Percentiles rank a stretch among this genome's conserved stretches.
Evolutionary conservation across 2,888 invertebrate genomes (phyloP).

Genomic region (Orthonychiurus folsomi): DNA sequence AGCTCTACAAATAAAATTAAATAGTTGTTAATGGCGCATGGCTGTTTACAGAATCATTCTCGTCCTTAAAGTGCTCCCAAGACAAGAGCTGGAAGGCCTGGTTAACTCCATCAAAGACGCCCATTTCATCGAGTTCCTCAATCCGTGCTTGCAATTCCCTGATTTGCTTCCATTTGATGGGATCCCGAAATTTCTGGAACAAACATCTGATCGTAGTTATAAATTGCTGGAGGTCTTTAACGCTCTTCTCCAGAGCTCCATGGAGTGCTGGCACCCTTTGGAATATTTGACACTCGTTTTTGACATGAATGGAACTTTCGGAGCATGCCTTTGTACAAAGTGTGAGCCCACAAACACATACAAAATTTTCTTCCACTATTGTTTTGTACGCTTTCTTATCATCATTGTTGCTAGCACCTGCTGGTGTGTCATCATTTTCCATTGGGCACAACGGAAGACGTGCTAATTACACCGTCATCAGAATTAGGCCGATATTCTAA

Average conservation of each 20-base stretch:
- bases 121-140: slow-evolving; percentile 20
- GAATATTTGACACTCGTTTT: slow-evolving; percentile 30
- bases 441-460: no score
- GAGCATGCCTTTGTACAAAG: slow-evolving; percentile 17
- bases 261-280: slow-evolving; percentile 11
- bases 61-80: slow-evolving; percentile 18
- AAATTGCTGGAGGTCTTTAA: slow-evolving; percentile 21
- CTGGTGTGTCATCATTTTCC: no score
- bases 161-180: slow-evolving; percentile 29
- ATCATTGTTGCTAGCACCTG: neutral
- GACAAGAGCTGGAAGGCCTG: slow-evolving; percentile 20
- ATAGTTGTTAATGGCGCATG: neutral
- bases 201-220: slow-evolving; percentile 26
- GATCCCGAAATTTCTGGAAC: slow-evolving; percentile 13
- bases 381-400: neutral
- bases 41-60: slow-evolving; percentile 1
- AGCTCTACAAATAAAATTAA: neutral
- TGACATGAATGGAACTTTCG: slow-evolving; percentile 12
- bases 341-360: neutral
- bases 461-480: no score
- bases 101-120: slow-evolving; percentile 19
- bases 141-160: slow-evolving; percentile 24
- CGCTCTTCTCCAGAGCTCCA: slow-evolving; percentile 7
- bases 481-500: neutral
- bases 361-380: neutral